These are phyloP conservation scores for Porphyrio hochstetteri DNA, from an alignment of 2,113 vertebrate genomes.

Conservation along the genomic window DNA sequence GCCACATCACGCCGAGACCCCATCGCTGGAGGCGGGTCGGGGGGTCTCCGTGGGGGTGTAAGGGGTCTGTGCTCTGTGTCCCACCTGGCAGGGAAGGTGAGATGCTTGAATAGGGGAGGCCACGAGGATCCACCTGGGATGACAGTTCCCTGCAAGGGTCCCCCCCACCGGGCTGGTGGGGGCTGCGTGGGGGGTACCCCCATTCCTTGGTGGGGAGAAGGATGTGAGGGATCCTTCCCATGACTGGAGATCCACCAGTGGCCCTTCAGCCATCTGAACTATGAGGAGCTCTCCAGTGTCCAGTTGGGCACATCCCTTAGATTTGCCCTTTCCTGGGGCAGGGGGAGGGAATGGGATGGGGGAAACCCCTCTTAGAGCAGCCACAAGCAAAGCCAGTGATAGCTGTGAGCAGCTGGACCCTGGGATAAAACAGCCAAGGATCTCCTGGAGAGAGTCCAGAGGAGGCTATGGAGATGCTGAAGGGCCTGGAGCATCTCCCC, in stretches of 20 bases:
- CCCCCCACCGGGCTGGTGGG: not conserved
- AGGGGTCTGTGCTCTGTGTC: not conserved
- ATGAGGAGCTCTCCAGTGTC: not conserved
- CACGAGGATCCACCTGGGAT: fast-evolving
- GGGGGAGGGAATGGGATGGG: no score
- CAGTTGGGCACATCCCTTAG: no score
- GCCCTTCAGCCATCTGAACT: not conserved
- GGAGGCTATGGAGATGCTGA: no score
- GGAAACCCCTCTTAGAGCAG: not conserved
- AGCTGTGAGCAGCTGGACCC: fast-evolving
- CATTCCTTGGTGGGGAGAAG: not conserved
- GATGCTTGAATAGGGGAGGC: not conserved
- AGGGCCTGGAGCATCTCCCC: no score
- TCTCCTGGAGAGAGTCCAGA: no score
- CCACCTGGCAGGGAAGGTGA: fast-evolving
- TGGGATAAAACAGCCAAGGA: no score
- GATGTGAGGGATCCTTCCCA: not conserved
- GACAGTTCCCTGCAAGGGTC: no score
- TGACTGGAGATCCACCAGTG: fast-evolving
- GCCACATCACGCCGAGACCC: no score
- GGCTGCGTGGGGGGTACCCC: not conserved
- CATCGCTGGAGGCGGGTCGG: fast-evolving
- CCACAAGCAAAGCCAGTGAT: no score
- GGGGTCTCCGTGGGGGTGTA: fast-evolving
- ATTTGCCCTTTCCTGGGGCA: not conserved